Base-by-base conservation (phyloP, 1,140 invertebrate species). In the Polypedilum vanderplanki region DNA sequence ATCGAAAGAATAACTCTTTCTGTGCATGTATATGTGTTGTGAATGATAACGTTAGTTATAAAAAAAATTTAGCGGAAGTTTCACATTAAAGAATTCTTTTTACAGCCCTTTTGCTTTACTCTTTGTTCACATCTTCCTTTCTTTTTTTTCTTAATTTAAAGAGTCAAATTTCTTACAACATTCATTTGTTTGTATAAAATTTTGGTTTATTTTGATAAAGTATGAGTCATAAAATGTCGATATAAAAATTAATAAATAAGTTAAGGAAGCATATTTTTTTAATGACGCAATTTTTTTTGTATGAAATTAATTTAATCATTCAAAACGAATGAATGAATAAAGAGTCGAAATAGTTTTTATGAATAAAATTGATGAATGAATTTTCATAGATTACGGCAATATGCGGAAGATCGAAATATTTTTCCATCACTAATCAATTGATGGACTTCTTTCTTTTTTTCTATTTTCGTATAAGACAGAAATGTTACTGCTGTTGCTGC, bases 231-330 rank as follows among this genome's bases (percentile, higher is more conserved):
- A 33, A n/a, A 33, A 33, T 33, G 24, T 33, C 24, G 24, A 33
- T 33, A n/a, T 33, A 33, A 33, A 33, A 33, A 33, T 33, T 33
- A 33, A 33, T 33, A 33, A 33, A 33, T 33, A 33, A 33, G 24
- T 33, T 33, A 5, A 33, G 24, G 24, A 33, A 33, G 24, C 24
- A 33, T 33, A 33, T 33, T 33, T 33, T 5, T 7, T 22, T 20
- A n/a, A 70, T 70, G 17, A 22, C 65, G 65, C 65, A 70, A 70
- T 20, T 18, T 70, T 17, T 18, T 70, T 70, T 70, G 9, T 70
- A 22, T 70, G 65, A 70, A 57, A 70, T 70, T 22, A 70, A 22
- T 70, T 70, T 70, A 70, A 70, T 70, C n/a, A 20, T 70, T n/a
- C 65, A 70, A 70, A 22, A 70, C 17, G 18, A n/a, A 70, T 18